Conservation (phyloP, 2,888 invertebrate genomes). For the Dryobotodes eremita region DNA sequence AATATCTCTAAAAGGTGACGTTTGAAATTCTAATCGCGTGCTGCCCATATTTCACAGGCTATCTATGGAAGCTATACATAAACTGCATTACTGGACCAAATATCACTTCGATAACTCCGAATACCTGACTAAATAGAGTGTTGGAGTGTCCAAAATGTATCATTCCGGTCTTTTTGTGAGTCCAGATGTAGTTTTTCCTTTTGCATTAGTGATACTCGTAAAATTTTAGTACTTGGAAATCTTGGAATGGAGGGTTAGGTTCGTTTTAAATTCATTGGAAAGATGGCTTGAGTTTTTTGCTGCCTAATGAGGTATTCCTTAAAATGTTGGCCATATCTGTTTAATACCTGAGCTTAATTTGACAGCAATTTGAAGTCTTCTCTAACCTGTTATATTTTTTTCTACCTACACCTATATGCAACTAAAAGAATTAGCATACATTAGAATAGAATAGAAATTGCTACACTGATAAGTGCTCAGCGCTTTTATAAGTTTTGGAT, state of each 20-base stretch:
- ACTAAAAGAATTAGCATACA: too few species aligned
- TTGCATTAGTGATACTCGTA: conserved; percentile 5
- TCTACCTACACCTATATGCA: too few species aligned
- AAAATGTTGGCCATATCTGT: neutral
- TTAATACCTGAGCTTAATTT: neutral
- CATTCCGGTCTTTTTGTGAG: conserved; percentile 25
- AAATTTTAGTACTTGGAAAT: conserved; percentile 11
- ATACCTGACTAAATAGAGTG: conserved; percentile 41
- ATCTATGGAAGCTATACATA: conserved; percentile 45
- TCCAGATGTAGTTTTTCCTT: conserved; percentile 33
- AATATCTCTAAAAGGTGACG: conserved; percentile 61
- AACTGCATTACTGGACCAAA: conserved; percentile 56
- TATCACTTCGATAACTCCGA: conserved; percentile 33
- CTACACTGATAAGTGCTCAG: neutral
- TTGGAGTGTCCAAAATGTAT: conserved; percentile 36
- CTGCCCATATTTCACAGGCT: conserved; percentile 45
- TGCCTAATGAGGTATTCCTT: neutral
- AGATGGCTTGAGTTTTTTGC: conserved; percentile 19
- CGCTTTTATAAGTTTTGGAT: neutral
- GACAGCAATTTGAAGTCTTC: neutral
- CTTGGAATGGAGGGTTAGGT: conserved; percentile 24
- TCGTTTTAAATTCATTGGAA: conserved; percentile 19
- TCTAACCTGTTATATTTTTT: neutral
- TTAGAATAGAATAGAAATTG: neutral
- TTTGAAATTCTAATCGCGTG: conserved; percentile 55